phyloP scores from a whole-genome alignment of 2,113 vertebrate genomes.

The Myotis brandtii region DNA sequence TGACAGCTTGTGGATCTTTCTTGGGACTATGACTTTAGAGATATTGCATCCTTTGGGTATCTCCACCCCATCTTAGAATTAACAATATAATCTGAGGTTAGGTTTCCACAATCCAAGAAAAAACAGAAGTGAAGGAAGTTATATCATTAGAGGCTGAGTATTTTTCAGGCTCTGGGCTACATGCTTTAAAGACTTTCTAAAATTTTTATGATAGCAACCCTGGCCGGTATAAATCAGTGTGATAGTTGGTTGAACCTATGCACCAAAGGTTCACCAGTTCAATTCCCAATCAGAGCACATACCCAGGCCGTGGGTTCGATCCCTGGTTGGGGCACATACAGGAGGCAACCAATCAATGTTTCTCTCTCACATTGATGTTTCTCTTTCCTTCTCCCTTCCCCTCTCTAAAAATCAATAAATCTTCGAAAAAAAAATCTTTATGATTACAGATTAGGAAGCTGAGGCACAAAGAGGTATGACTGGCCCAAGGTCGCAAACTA shows the following conservation, averaged over 20 bases:
- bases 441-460: neutral
- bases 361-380: neutral
- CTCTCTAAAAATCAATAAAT: neutral
- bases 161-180: neutral
- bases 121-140: neutral
- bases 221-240: neutral
- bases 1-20: slow-evolving; percentile 6
- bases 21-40: neutral
- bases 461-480: neutral
- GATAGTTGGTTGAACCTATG: neutral
- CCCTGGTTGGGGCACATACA: neutral
- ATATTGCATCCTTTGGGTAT: neutral
- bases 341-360: neutral
- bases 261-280: neutral
- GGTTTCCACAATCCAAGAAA: neutral
- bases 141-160: neutral
- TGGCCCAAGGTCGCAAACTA: neutral
- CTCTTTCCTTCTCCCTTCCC: neutral
- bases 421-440: neutral
- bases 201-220: neutral
- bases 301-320: neutral
- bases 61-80: neutral
- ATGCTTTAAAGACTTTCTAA: neutral
- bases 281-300: neutral
- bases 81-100: neutral